Evolutionary conservation across 2,113 vertebrate species (phyloP).

Genomic region (Pituophis catenifer): DNA sequence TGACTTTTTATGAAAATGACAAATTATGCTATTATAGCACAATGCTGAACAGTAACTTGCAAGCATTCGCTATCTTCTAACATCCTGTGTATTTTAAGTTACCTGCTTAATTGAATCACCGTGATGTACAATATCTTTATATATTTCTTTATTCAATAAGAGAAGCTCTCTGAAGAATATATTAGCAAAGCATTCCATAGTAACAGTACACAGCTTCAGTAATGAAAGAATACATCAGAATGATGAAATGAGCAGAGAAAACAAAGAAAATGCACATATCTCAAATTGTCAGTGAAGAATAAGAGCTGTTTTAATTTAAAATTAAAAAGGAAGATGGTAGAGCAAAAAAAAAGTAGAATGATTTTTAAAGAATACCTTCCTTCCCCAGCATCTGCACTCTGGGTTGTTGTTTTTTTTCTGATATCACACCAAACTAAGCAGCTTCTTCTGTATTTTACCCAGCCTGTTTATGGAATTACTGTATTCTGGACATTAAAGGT

Average conservation of each 20-base stretch:
- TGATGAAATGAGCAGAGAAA: slow-evolving; percentile 30
- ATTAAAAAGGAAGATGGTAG: not conserved
- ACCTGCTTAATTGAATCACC: slow-evolving; percentile 16
- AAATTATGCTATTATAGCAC: slow-evolving; percentile 22
- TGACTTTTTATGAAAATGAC: slow-evolving; percentile 30
- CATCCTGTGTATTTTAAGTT: slow-evolving; percentile 34
- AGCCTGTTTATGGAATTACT: not conserved
- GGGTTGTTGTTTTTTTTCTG: not conserved
- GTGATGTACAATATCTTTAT: slow-evolving; percentile 24
- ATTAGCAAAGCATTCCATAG: slow-evolving; percentile 25
- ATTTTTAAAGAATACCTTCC: not conserved
- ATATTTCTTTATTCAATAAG: slow-evolving; percentile 31
- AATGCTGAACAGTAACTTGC: slow-evolving; percentile 6
- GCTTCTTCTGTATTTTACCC: not conserved
- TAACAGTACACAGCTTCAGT: not conserved
- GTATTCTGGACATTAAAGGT: not conserved
- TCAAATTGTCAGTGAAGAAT: slow-evolving; percentile 21
- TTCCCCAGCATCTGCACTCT: not conserved
- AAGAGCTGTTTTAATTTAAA: slow-evolving; percentile 11
- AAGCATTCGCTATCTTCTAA: slow-evolving; percentile 24
- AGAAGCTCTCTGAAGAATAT: not conserved
- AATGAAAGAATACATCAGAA: slow-evolving; percentile 22
- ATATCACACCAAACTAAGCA: not conserved
- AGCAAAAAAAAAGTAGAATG: not conserved
- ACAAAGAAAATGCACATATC: slow-evolving; percentile 6